phyloP scores from a whole-genome alignment of 2,113 vertebrate species.

The Gadus macrocephalus region DNA sequence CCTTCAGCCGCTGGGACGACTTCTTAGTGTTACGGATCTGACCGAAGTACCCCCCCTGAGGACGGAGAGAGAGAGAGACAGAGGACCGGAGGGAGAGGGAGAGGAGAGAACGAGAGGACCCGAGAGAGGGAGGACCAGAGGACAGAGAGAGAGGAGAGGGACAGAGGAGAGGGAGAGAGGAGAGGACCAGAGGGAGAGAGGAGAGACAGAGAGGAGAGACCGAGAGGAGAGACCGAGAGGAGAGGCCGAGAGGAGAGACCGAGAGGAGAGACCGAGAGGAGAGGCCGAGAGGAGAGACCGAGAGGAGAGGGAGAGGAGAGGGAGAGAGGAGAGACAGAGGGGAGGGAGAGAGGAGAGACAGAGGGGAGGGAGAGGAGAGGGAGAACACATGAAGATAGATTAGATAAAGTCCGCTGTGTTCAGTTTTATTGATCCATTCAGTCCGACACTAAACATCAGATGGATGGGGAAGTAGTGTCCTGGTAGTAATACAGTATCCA shows the following conservation, averaged over 20 bases:
- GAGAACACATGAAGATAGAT: too few species aligned
- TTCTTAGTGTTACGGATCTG: slow-evolving; percentile 99
- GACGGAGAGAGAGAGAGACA: background rate
- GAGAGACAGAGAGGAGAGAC: too few species aligned
- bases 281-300: background rate
- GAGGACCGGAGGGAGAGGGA: background rate
- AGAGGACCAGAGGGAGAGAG: background rate
- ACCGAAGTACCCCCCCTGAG: slow-evolving; percentile 96
- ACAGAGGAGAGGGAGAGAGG: background rate
- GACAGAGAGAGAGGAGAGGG: background rate
- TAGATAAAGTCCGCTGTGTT: background rate
- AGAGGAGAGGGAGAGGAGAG: background rate
- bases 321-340: too few species aligned
- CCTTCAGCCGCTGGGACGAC: slow-evolving; percentile 95
- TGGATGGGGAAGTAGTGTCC: too few species aligned
- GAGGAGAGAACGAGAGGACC: background rate
- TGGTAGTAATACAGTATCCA: too few species aligned
- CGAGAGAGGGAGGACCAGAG: background rate
- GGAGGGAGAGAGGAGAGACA: too few species aligned
- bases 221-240: too few species aligned
- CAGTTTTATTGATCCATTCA: background rate
- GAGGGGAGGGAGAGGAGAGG: too few species aligned
- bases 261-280: too few species aligned
- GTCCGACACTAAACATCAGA: too few species aligned
- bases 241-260: too few species aligned